A percentile compares a stretch with the other conserved stretches of the same genome.
Evolutionary conservation across 1,140 invertebrate species (phyloP).

Genomic region (Ganaspis sp.): DNA sequence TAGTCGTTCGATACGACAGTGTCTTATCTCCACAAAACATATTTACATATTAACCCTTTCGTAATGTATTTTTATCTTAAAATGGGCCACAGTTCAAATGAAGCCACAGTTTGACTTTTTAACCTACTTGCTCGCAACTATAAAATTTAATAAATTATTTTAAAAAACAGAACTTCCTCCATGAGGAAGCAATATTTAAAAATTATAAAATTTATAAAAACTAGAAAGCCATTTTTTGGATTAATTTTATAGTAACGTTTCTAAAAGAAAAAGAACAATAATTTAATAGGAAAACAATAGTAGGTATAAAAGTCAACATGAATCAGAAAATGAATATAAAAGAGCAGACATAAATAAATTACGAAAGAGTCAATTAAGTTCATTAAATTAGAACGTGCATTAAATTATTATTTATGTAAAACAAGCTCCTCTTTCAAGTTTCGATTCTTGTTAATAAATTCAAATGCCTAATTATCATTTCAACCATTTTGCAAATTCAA

Average conservation of each 20-base stretch:
- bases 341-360: background rate
- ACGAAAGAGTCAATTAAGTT: conserved; percentile 9
- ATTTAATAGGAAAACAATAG: too few relatives aligned
- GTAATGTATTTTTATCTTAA: background rate
- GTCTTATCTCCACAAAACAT: conserved; percentile 10
- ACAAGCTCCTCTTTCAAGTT: conserved; percentile 15
- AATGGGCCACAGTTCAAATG: too few relatives aligned
- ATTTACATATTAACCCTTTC: background rate
- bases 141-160: too few relatives aligned
- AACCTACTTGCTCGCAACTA: too few relatives aligned
- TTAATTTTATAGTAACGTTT: too few relatives aligned
- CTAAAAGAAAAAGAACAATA: too few relatives aligned
- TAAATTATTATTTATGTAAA: background rate
- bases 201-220: too few relatives aligned
- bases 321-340: background rate
- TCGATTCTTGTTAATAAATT: background rate
- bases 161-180: too few relatives aligned
- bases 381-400: background rate
- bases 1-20: background rate
- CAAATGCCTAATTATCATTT: background rate
- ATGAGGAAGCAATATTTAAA: too few relatives aligned
- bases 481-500: background rate
- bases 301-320: too few relatives aligned
- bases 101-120: too few relatives aligned
- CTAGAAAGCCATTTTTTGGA: too few relatives aligned